Evolutionary conservation across 2,113 vertebrate genomes (phyloP), one percentile per base, ranked within the genome.

Genomic region (Meleagris gallopavo): DNA sequence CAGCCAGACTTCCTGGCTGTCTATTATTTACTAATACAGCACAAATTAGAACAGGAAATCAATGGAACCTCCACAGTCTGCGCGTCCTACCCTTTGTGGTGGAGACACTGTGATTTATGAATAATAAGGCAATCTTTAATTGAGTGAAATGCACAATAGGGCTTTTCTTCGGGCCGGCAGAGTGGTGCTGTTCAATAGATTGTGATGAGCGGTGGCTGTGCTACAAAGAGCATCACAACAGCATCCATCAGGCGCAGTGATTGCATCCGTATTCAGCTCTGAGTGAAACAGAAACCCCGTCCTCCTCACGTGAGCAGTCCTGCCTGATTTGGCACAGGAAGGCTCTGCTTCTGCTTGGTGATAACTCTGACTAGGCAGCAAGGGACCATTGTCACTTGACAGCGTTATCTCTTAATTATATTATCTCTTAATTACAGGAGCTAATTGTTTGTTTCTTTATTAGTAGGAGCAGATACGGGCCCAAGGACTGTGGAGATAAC

Each of bases 401-500:
- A 92, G n/a, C 38, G 55, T 94, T 94, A 76, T 89, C 90, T 94
- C 89, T 92, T 97, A 94, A 92, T 93, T 94, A 70, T 91, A 75
- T 95, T 95, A 85, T 95, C 81, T 96, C 93, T 97, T 94, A 92
- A 95, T 97, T 86, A 92, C 87, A 96, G 91, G 80, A 93, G 89
- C 89, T 97, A 95, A 97, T 96, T 94, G 55, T 96, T 90, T 95
- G 86, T 92, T 93, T 93, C 89, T 85, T 91, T 96, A 92, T 93
- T 95, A 84, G 29, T 30, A 98, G 98, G 97, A 55, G 77, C 75
- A 24, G 98, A 99, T 75, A 85, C 29, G 36, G 98, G 96, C 50
- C 83, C 98, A 8, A 98, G 99, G 78, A 98, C 98, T 7, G 98
- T 99, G 95, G 98, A 99, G 90, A 98, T 99, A 96, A 97, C 89